Evolutionary conservation across 2,113 vertebrate species (phyloP).

Genomic region (Microcebus griseorufus): DNA sequence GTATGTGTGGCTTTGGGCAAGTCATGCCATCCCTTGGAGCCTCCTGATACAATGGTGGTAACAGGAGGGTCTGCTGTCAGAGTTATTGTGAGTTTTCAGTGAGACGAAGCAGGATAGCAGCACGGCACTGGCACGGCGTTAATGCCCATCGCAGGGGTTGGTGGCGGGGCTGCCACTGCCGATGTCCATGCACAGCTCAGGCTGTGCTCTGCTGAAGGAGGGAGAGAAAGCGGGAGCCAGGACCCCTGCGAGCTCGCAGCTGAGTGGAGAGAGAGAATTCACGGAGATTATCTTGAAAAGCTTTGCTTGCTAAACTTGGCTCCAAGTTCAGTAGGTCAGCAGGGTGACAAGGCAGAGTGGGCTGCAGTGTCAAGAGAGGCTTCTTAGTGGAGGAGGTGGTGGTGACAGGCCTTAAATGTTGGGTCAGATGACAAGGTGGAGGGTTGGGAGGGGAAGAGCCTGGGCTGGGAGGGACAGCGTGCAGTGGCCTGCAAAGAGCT

Average conservation of each 20-base stretch:
- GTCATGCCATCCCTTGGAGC: not conserved
- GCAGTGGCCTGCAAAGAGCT: not conserved
- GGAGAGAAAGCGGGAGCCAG: not conserved
- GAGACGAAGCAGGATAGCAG: not conserved
- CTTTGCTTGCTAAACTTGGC: not conserved
- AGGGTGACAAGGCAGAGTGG: not conserved
- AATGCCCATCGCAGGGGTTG: rapidly evolving
- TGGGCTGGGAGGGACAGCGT: not conserved
- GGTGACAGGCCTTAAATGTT: not conserved
- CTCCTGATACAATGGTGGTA: not conserved
- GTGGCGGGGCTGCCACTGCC: not conserved
- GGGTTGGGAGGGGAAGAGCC: not conserved
- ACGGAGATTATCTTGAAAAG: not conserved
- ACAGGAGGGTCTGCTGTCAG: not conserved
- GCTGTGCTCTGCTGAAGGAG: not conserved
- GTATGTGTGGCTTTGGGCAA: not conserved
- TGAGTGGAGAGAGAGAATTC: not conserved
- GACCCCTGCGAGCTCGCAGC: not conserved
- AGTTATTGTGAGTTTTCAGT: not conserved
- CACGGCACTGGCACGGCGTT: rapidly evolving
- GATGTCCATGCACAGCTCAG: rapidly evolving
- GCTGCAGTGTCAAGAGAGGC: not conserved
- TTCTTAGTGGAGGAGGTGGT: not conserved
- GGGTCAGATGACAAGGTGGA: not conserved
- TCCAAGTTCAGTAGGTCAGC: not conserved